Evolutionary conservation across 92 coral and sea anemone species (phyloP), one percentile per base, ranked within the genome.

Genomic region (Scolanthus callimorphus): DNA sequence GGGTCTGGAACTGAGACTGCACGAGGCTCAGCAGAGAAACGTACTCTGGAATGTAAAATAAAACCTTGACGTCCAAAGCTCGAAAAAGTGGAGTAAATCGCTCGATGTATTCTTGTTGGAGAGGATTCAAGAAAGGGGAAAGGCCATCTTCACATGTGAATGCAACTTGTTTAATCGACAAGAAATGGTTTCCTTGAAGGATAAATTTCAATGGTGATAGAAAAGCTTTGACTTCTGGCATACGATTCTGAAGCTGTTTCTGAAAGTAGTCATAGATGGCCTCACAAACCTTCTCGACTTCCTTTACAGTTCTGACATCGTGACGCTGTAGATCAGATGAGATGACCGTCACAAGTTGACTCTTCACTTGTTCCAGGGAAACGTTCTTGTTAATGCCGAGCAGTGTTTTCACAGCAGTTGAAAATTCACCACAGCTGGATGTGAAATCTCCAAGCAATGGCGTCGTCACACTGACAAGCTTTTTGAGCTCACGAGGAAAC

Each of bases 81-180:
- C 26, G 56, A 59, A 87, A 49, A 6, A 87, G 54, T 11, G 49
- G 39, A 4, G 24, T 4, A 51, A 54, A 87, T 15, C 21, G 54
- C 2, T 4, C 23, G 11, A 25, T 11, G 15, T 34, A 34, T 4
- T 63, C 49, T 2, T 34, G 29, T 8, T 82, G 85, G 2, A 87
- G 63, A 55, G 39, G 37, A n/a, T 68, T 27, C 30, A 87, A 50
- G 38, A 65, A 78, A 22, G 96, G 96, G 10, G 76, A 61, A 34
- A 76, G 69, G 55, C 62, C 60, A 31, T 47, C 50, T n/a, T 34
- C 50, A 20, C 67, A 43, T 11, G 31, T 29, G 22, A 70, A 61
- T 46, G 82, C 85, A 11, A 86, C 85, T 39, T 60, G 75, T 3
- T 59, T 60, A 17, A 63, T 51, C 52, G 21, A 34, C 12, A 70